These are phyloP conservation scores for Motacilla alba DNA, from an alignment of 2,113 vertebrate genomes.

Conservation along the genomic window DNA sequence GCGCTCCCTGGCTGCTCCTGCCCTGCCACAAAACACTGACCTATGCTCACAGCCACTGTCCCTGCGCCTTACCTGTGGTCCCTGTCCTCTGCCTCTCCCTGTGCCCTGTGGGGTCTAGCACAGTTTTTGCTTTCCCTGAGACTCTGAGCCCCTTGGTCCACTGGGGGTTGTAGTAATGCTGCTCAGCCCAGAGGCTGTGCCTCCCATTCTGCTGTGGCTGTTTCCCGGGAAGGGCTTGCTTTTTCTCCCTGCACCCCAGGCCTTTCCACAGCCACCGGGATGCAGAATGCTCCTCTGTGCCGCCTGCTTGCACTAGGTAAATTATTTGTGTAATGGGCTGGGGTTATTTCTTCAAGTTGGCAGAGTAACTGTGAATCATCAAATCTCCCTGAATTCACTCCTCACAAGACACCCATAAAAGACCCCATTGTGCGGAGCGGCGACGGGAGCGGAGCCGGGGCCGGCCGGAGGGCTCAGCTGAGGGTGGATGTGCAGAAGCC, in stretches of 20 bases:
- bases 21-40: background rate
- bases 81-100: background rate
- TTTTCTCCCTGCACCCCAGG: background rate
- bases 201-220: rapidly evolving
- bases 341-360: background rate
- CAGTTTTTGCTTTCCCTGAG: background rate
- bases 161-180: background rate
- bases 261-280: background rate
- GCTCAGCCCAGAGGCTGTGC: background rate
- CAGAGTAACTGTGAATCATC: slow-evolving; percentile 40
- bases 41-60: rapidly evolving
- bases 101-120: rapidly evolving
- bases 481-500: background rate
- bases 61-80: background rate
- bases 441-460: background rate
- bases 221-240: background rate
- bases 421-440: slow-evolving; percentile 1
- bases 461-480: background rate
- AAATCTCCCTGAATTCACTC: background rate
- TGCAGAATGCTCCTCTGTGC: slow-evolving; percentile 20
- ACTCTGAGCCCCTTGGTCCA: background rate
- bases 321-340: slow-evolving; percentile 33
- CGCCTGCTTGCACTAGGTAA: slow-evolving; percentile 7
- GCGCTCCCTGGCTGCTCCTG: rapidly evolving
- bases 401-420: background rate